phyloP scores from a whole-genome alignment of 2,888 invertebrate species.

The Acrobasis consociella region DNA sequence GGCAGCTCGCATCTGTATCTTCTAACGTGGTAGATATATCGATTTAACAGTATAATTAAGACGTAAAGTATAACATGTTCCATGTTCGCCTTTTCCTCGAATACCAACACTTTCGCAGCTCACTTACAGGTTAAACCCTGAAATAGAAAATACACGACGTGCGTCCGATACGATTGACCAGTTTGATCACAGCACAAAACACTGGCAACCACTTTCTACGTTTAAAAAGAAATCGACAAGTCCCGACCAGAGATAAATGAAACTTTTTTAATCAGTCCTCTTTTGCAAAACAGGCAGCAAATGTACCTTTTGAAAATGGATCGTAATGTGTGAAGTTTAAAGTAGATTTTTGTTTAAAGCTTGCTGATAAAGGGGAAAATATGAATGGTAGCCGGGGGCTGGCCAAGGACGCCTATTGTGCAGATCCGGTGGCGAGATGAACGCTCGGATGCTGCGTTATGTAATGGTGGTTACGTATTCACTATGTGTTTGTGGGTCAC shows the following conservation, averaged over 20 bases:
- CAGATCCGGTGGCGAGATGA: conserved; percentile 46
- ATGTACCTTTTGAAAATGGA: background rate
- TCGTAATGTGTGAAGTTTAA: conserved; percentile 28
- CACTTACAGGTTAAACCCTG: conserved; percentile 5
- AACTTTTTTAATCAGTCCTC: conserved; percentile 30
- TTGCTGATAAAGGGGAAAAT: conserved; percentile 19
- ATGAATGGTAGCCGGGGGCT: conserved; percentile 57
- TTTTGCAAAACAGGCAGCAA: conserved; percentile 21
- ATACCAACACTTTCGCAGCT: conserved; percentile 1
- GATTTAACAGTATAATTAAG: background rate
- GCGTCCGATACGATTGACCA: conserved; percentile 19
- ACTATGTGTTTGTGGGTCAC: conserved; percentile 9
- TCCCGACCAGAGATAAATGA: conserved; percentile 14
- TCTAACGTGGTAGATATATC: background rate
- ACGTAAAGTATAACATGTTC: background rate
- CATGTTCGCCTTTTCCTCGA: background rate
- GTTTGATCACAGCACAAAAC: conserved; percentile 25
- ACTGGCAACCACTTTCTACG: conserved; percentile 32
- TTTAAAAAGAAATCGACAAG: conserved; percentile 40
- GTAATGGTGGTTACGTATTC: conserved; percentile 25
- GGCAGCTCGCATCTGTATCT: background rate
- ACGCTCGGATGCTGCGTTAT: conserved; percentile 29
- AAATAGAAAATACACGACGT: conserved; percentile 18
- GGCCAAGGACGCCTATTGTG: conserved; percentile 74
- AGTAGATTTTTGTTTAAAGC: conserved; percentile 36